Conservation (phyloP, 2,888 invertebrate species). For the Altica lythri region DNA sequence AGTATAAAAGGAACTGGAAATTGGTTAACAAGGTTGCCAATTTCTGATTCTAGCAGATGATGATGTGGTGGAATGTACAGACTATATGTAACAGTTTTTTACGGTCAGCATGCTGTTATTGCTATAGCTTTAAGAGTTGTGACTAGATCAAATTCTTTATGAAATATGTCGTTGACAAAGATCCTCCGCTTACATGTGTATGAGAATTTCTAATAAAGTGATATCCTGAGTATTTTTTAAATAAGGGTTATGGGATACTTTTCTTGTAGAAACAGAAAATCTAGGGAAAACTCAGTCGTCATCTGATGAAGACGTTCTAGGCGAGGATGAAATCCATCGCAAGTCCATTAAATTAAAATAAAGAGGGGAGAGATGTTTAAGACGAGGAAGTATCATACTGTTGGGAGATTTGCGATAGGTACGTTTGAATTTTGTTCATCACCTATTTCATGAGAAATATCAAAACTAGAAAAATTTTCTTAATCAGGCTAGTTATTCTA, state of each 20-base stretch:
- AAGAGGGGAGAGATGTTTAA: not conserved
- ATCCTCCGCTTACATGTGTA: slow-evolving; percentile 1
- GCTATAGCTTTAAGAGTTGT: slow-evolving; percentile 7
- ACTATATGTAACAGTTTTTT: slow-evolving; percentile 4
- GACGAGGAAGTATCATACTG: not conserved
- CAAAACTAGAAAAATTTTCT: not conserved
- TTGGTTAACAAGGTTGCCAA: not conserved
- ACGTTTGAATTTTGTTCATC: too few species aligned
- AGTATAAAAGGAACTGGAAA: slow-evolving; percentile 1
- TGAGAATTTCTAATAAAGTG: slow-evolving; percentile 1
- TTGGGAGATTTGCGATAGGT: not conserved
- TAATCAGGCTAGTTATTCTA: not conserved
- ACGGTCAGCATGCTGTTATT: slow-evolving; percentile 2
- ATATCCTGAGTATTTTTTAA: slow-evolving; percentile 7
- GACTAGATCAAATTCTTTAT: slow-evolving; percentile 1
- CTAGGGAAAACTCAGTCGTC: not conserved
- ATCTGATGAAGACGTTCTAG: slow-evolving; percentile 1
- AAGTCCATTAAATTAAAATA: slow-evolving; percentile 13
- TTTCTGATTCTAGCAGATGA: not conserved
- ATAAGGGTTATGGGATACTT: slow-evolving; percentile 14
- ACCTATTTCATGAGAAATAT: not conserved
- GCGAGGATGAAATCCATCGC: slow-evolving; percentile 14
- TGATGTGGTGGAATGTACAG: slow-evolving; percentile 4
- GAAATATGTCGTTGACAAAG: not conserved
- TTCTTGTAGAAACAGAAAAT: slow-evolving; percentile 11